Conservation (phyloP, 2,888 invertebrate genomes). For the Amphiduros pacificus region DNA sequence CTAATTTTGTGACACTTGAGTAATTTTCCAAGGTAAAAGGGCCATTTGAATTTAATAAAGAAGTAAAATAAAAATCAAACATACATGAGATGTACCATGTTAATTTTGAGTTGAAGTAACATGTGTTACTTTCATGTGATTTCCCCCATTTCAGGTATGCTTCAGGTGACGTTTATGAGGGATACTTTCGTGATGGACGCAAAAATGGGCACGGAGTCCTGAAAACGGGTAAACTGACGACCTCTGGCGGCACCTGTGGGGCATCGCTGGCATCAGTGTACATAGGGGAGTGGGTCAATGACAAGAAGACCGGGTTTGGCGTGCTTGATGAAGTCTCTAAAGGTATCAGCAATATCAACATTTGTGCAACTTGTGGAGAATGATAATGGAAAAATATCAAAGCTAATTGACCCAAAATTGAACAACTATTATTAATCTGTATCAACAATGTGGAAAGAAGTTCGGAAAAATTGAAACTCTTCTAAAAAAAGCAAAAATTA, state of each 20-base stretch:
- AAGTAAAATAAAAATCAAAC: too few species aligned
- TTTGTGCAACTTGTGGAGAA: too few species aligned
- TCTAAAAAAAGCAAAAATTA: neutral
- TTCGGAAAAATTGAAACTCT: neutral
- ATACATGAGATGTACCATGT: too few species aligned
- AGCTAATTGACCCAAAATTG: neutral
- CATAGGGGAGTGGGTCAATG: conserved; percentile 84
- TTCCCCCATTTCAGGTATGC: conserved; percentile 67
- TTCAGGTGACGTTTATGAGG: conserved; percentile 81
- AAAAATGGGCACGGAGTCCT: conserved; percentile 84
- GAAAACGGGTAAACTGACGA: conserved; percentile 76
- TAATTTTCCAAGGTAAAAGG: too few species aligned
- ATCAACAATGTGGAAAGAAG: neutral
- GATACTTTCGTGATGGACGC: conserved; percentile 81
- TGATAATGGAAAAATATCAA: neutral
- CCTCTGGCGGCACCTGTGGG: too few species aligned
- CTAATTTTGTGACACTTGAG: too few species aligned
- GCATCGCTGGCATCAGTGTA: conserved; percentile 72
- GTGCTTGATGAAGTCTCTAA: conserved; percentile 83
- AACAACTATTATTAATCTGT: neutral
- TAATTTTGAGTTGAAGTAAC: too few species aligned
- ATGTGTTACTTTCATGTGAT: too few species aligned
- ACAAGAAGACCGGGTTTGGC: conserved; percentile 82
- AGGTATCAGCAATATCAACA: conserved; percentile 58
- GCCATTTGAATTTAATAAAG: too few species aligned